Evolutionary conservation across 2,113 vertebrate species (phyloP), one percentile per base, ranked within the genome.

Genomic region (Eclectus roratus): DNA sequence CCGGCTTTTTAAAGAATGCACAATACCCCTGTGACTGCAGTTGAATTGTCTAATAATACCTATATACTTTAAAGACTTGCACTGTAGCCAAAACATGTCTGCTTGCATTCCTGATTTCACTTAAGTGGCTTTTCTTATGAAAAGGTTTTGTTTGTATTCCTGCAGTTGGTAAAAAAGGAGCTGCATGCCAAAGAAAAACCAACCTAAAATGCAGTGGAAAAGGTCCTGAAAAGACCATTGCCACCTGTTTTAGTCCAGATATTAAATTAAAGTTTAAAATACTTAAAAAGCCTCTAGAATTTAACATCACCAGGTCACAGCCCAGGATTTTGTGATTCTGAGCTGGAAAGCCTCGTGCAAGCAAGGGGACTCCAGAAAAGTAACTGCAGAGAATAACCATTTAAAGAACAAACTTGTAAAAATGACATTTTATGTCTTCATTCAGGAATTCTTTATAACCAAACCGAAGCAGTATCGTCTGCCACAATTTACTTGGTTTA

Each of bases 131-230:
- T 97, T 97, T 95, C 94, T 96, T 96, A 88, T 97, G 95, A 97
- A 96, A 96, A 97, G 74, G 74, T 96, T 97, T 97, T 97, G 93
- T 97, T 98, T 97, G 93, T 97, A 92, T 96, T 96, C 80, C 86
- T 94, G 64, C 43, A 97, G 71, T 95, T 87, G 80, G 79, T 66
- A 44, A 91, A 93, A 95, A 97, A 94, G 49, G 74, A 91, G 63
- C 63, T 90, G 58, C 27, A 78, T 52, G 90, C 84, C 49, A 66
- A 80, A 85, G 85, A 91, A 77, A 82, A 91, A 70, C 37, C 37
- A 37, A 37, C 80, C 82, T 85, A 83, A 93, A 94, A 94, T 1
- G 8, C 84, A 80, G 71, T 74, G 72, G 68, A 89, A 97, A 94
- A 70, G 55, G 66, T 82, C 93, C 73, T 78, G 35, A 93, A 88